A percentile compares a stretch with the other conserved stretches of the same genome.
Conservation (phyloP, 2,113 vertebrate genomes). For the Catagonus wagneri region DNA sequence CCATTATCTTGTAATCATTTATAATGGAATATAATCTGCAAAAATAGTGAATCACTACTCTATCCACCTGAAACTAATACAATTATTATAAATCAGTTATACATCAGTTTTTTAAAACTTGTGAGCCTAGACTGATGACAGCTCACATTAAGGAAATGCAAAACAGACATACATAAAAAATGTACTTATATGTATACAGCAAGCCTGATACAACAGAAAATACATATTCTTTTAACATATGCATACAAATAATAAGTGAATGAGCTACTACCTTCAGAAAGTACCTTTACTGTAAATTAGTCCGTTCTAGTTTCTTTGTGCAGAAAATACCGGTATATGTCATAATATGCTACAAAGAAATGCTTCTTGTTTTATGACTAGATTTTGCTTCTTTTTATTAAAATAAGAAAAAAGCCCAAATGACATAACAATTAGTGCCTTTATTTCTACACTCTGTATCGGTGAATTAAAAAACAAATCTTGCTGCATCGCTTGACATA, state of each 20-base stretch:
- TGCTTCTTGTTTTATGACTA: slow-evolving; percentile 8
- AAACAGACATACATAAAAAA: background rate
- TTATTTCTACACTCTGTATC: background rate
- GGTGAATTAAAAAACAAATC: background rate
- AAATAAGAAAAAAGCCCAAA: background rate
- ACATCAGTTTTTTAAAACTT: background rate
- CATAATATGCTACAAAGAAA: slow-evolving; percentile 5
- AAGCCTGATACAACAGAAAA: background rate
- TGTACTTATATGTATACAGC: background rate
- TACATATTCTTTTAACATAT: background rate
- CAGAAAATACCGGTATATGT: background rate
- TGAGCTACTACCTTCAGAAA: slow-evolving; percentile 5
- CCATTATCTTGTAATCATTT: background rate
- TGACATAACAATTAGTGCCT: background rate
- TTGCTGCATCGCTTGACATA: background rate
- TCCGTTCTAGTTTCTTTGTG: background rate
- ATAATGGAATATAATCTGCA: background rate
- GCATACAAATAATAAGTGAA: slow-evolving; percentile 18
- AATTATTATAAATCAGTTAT: background rate
- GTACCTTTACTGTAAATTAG: background rate
- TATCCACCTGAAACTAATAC: background rate
- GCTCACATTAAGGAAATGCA: background rate
- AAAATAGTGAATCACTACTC: background rate
- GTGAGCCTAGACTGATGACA: background rate
- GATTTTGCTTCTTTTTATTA: slow-evolving; percentile 50